phyloP scores from a whole-genome alignment of 2,888 invertebrate genomes.

The Cerceris ruficornis region DNA sequence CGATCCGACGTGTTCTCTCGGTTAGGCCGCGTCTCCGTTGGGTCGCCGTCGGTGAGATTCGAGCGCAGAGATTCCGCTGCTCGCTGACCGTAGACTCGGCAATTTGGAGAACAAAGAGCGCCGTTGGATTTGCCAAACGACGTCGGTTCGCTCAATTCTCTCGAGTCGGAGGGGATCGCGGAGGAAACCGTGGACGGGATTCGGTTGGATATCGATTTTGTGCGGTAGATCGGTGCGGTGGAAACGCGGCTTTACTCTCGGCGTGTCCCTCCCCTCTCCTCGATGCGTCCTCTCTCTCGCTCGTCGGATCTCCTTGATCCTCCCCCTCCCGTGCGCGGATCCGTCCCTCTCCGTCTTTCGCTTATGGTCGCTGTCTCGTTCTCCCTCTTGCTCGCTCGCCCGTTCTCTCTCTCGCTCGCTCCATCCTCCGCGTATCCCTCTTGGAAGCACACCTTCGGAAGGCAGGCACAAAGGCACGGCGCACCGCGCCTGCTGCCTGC shows the following conservation, averaged over 20 bases:
- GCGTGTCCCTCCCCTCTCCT: too few relatives aligned
- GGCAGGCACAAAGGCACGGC: constrained; percentile 36
- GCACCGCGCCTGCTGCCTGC: constrained; percentile 68
- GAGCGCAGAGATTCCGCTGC: too few relatives aligned
- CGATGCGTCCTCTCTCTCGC: not conserved
- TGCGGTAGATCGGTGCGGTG: too few relatives aligned
- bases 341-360: not conserved
- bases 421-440: not conserved
- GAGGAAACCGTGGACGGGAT: too few relatives aligned
- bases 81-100: too few relatives aligned
- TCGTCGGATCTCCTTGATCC: not conserved
- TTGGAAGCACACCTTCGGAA: not conserved
- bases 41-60: too few relatives aligned
- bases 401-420: not conserved
- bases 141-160: too few relatives aligned
- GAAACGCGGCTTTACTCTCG: too few relatives aligned
- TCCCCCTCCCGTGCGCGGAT: not conserved
- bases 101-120: too few relatives aligned
- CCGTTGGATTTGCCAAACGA: too few relatives aligned
- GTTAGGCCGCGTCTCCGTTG: not conserved
- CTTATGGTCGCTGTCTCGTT: not conserved
- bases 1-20: not conserved
- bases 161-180: too few relatives aligned
- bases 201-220: too few relatives aligned
- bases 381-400: not conserved